Conservation (phyloP, 2,113 vertebrate genomes). For the Cryptoleucopteryx plumbea region DNA sequence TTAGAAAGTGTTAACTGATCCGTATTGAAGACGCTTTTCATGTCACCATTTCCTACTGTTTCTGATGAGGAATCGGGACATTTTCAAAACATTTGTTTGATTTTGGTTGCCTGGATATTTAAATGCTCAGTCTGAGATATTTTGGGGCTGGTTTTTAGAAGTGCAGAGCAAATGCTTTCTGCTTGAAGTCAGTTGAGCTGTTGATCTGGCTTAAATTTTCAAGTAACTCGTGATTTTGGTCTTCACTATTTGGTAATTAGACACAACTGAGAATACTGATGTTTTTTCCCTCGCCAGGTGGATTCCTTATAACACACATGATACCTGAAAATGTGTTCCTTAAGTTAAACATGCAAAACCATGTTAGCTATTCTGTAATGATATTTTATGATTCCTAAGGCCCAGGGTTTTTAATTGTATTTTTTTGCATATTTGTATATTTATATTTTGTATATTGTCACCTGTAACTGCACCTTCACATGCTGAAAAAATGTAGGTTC, state of each 20-base stretch:
- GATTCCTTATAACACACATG: neutral
- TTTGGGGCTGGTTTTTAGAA: neutral
- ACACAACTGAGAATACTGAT: neutral
- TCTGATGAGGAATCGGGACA: neutral
- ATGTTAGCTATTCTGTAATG: neutral
- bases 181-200: neutral
- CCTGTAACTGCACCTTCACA: neutral
- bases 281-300: neutral
- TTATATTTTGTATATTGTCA: neutral
- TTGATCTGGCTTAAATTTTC: neutral
- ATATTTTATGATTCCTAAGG: neutral
- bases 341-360: neutral
- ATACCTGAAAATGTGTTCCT: neutral
- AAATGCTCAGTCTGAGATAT: neutral
- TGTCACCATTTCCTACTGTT: neutral
- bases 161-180: neutral
- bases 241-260: neutral
- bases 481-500: neutral
- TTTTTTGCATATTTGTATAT: neutral
- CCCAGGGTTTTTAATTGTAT: neutral
- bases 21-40: neutral
- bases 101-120: neutral
- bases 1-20: neutral
- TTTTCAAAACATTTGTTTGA: neutral
- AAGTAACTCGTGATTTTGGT: neutral